Base-by-base conservation (phyloP, 2,113 vertebrate species). In the Hipposideros armiger region DNA sequence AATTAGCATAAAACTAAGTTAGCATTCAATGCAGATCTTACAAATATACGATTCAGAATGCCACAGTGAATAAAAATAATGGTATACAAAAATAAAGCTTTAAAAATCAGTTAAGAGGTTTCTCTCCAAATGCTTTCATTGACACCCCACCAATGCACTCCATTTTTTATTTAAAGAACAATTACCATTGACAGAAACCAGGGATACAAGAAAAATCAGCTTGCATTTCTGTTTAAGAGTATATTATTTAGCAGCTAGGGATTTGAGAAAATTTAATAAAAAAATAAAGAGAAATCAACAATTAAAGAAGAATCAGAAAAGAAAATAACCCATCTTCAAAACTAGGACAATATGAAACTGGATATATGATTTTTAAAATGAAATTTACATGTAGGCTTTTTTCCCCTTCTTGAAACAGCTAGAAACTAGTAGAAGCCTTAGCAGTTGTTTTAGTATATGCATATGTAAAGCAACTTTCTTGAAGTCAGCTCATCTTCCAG, bases 321-420 rank as follows among this genome's bases (percentile, higher is more conserved):
- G 10, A 93, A 96, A 90, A 69, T 20, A 90, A 58, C 56, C 2
- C 22, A 72, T 58, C 78, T 87, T 84, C 24, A 45, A 95, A 92
- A 70, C 32, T 78, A 92, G 9, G 69, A 1, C 24, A 85, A 72
- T 84, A 78, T 66, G 15, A 89, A 13, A 92, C 42, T 4, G 45
- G 14, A 52, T 32, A 60, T 7, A 14, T 60, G 52, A 77, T 28
- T 88, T 92, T 72, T 50, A 22, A 70, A 88, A 72, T n/a, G 7
- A 52, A 90, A 58, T 66, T 73, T 92, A 73, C 54, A 22, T 50
- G 32, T 52, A 13, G 3, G 16, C 17, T 54, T 54, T 58, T 52
- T 47, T 20, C 15, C 4, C 22, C 0, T 3, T 88, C 40, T 92
- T 50, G n/a, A 80, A 73, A 58, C 4, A 72, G 16, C 50, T 69